phyloP scores from a whole-genome alignment of 2,113 vertebrate genomes.

The Phocoena sinus region DNA sequence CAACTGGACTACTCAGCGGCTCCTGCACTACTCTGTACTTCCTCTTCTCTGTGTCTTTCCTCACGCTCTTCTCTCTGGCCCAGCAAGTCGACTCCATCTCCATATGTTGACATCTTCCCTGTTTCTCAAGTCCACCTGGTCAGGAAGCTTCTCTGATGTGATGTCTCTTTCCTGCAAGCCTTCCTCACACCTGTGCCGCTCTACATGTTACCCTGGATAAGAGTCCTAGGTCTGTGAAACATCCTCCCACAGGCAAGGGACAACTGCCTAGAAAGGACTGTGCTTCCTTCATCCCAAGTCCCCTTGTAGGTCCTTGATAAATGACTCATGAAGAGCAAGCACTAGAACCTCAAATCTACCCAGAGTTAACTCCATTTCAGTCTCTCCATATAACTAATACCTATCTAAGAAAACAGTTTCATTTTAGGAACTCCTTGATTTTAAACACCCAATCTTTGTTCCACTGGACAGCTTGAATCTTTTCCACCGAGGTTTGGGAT shows the following conservation, averaged over 20 bases:
- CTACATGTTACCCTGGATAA: neutral
- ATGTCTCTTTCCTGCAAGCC: neutral
- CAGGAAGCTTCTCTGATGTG: neutral
- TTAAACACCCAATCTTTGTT: neutral
- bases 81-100: neutral
- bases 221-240: neutral
- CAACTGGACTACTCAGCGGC: neutral
- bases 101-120: neutral
- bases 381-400: neutral
- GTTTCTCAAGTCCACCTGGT: neutral
- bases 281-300: neutral
- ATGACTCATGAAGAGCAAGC: neutral
- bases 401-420: neutral
- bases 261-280: neutral
- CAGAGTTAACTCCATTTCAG: neutral
- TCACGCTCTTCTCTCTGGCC: neutral
- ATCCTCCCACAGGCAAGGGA: neutral
- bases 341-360: neutral
- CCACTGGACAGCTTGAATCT: neutral
- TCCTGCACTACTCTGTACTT: neutral
- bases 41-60: neutral
- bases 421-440: constrained; percentile 1
- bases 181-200: neutral
- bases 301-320: neutral
- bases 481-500: neutral